These are phyloP conservation scores for Podargus strigoides DNA, from an alignment of 2,797 vertebrate genomes.

Conservation along the genomic window DNA sequence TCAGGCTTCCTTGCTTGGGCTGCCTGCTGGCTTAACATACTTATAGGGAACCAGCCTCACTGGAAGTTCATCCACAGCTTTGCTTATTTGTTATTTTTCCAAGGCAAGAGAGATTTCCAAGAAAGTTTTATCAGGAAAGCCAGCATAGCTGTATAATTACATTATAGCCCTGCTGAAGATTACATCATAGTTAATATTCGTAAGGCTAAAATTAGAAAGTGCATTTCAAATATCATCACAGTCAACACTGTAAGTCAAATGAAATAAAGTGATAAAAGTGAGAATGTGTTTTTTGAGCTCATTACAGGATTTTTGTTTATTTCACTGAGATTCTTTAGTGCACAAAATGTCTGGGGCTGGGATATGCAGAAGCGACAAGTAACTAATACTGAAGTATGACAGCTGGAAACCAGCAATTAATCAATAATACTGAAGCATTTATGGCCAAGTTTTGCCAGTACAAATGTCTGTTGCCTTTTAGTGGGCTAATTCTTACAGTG, in stretches of 20 bases:
- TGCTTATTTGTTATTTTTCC: background rate
- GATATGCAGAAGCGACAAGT: background rate
- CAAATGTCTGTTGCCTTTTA: background rate
- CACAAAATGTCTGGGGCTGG: background rate
- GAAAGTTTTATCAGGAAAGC: background rate
- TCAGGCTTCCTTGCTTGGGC: background rate
- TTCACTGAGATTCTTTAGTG: background rate
- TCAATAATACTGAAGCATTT: background rate
- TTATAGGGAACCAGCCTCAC: rapidly evolving
- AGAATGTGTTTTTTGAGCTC: background rate
- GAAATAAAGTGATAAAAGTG: background rate
- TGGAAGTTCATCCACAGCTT: background rate
- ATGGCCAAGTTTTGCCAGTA: background rate
- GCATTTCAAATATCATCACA: background rate
- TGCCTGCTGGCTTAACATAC: background rate
- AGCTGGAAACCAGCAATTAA: background rate
- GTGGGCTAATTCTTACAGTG: background rate
- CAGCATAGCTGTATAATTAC: background rate
- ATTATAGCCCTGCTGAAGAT: background rate
- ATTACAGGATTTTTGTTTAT: background rate
- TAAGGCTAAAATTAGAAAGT: background rate
- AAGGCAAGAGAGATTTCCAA: background rate
- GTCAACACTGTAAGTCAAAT: background rate
- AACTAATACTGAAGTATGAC: background rate
- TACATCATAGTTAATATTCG: background rate